A percentile compares a stretch with the other conserved stretches of the same genome.
These are phyloP conservation scores for Heliconius congener DNA, from an alignment of 1,140 invertebrate genomes.

Conservation along the genomic window DNA sequence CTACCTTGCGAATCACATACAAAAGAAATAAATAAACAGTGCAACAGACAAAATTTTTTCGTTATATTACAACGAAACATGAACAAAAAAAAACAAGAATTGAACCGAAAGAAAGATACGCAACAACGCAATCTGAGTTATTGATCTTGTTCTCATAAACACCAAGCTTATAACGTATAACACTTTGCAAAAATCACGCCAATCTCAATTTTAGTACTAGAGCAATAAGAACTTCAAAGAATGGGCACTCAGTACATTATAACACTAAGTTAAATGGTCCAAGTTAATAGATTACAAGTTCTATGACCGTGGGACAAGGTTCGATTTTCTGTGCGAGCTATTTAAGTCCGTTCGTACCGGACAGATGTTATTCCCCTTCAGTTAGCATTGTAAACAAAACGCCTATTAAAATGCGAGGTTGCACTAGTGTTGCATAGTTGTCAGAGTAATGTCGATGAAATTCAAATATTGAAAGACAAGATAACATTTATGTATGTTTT, in stretches of 20 bases:
- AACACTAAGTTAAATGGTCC: not conserved
- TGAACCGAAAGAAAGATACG: constrained; percentile 42
- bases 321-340: constrained; percentile 35
- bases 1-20: not conserved
- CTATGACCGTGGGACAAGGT: constrained; percentile 32
- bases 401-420: constrained; percentile 72
- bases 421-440: constrained; percentile 46
- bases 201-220: constrained; percentile 13
- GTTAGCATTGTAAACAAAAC: constrained; percentile 76
- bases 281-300: not conserved
- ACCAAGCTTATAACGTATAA: constrained; percentile 24
- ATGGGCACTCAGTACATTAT: not conserved
- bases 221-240: constrained; percentile 16
- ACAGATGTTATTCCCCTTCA: constrained; percentile 60
- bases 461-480: too few species aligned
- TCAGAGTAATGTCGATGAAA: constrained; percentile 16
- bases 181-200: not conserved
- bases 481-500: too few species aligned
- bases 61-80: constrained; percentile 9
- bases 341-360: constrained; percentile 41
- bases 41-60: not conserved
- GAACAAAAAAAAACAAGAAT: constrained; percentile 40
- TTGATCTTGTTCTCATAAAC: constrained; percentile 52
- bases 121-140: constrained; percentile 60
- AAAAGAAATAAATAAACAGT: not conserved